These are phyloP conservation scores for Lophius americanus DNA, from an alignment of 2,797 vertebrate genomes.

Conservation along the genomic window DNA sequence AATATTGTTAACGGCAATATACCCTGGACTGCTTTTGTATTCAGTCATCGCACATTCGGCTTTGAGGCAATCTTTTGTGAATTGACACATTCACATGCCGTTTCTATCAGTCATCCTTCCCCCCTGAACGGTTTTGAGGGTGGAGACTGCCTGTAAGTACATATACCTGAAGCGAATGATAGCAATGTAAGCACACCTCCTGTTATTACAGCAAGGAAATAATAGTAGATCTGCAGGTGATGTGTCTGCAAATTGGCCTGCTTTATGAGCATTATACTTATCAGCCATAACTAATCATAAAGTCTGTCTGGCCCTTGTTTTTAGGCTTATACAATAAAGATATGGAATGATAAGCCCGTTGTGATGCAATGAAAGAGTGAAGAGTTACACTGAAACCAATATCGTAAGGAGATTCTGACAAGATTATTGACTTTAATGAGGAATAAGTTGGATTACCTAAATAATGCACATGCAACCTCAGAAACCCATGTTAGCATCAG, in stretches of 20 bases:
- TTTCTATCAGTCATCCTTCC: not conserved
- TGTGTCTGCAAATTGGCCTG: not conserved
- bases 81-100: not conserved
- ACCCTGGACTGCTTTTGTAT: not conserved
- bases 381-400: too few species aligned
- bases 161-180: conserved; percentile 14
- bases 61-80: not conserved
- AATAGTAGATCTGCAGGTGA: conserved; percentile 5
- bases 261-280: not conserved
- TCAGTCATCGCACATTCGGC: not conserved
- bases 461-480: not conserved
- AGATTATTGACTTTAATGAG: not conserved
- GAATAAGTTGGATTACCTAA: not conserved
- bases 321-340: not conserved
- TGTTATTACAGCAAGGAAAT: not conserved
- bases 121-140: not conserved
- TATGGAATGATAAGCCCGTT: not conserved
- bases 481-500: not conserved
- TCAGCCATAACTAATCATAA: not conserved
- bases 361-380: not conserved
- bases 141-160: conserved; percentile 1
- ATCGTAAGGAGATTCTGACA: too few species aligned
- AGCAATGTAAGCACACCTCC: conserved; percentile 2
- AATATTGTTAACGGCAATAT: not conserved
- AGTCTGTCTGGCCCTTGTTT: not conserved